Conservation (phyloP, 2,888 invertebrate genomes). For the Sinelater perroti region DNA sequence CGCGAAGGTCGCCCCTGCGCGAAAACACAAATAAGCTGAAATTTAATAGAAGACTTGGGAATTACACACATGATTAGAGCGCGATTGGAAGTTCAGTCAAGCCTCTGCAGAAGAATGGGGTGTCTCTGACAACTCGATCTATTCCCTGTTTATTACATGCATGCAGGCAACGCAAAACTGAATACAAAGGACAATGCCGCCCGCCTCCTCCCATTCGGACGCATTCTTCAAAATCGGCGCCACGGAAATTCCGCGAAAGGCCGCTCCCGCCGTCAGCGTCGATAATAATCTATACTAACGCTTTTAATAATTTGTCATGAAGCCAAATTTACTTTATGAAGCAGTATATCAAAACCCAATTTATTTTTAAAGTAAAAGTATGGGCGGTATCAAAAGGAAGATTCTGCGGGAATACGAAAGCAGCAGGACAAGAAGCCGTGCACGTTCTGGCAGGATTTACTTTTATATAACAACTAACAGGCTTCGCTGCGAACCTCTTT, state of each 20-base stretch:
- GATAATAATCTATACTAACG: neutral
- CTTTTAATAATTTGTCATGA: slow-evolving; percentile 37
- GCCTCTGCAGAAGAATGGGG: slow-evolving; percentile 42
- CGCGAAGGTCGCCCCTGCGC: slow-evolving; percentile 2
- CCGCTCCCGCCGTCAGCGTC: neutral
- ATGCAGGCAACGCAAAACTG: slow-evolving; percentile 35
- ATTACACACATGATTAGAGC: slow-evolving; percentile 48
- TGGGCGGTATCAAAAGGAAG: slow-evolving; percentile 49
- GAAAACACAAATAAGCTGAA: slow-evolving; percentile 22
- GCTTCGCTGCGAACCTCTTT: slow-evolving; percentile 55
- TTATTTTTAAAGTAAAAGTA: slow-evolving; percentile 53
- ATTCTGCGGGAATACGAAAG: slow-evolving; percentile 52
- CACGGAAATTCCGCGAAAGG: slow-evolving; percentile 7
- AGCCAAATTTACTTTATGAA: slow-evolving; percentile 38
- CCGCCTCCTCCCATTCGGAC: slow-evolving; percentile 5
- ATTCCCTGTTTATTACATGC: slow-evolving; percentile 37
- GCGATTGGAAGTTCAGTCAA: slow-evolving; percentile 44
- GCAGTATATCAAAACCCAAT: slow-evolving; percentile 51
- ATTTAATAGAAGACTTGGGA: slow-evolving; percentile 32
- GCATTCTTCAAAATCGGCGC: neutral
- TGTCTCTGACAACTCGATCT: slow-evolving; percentile 47
- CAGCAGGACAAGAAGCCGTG: slow-evolving; percentile 52
- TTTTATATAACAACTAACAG: slow-evolving; percentile 60
- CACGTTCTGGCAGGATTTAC: slow-evolving; percentile 58
- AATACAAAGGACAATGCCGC: slow-evolving; percentile 31